Evolutionary conservation across 1,140 invertebrate species (phyloP), one percentile per base, ranked within the genome.

Genomic region (Pectinophora gossypiella): DNA sequence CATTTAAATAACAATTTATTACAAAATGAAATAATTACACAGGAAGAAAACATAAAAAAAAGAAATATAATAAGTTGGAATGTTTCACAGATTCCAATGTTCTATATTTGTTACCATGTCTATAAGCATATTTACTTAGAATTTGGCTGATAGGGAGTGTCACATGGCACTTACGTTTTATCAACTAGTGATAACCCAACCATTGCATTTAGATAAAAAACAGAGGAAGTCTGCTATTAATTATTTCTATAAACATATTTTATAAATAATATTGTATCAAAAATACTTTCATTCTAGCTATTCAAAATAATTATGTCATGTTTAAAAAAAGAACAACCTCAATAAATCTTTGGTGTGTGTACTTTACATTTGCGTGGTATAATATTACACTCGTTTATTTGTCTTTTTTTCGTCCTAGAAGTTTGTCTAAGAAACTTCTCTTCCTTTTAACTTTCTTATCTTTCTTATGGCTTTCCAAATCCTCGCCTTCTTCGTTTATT

Each of bases 341-440:
- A 63, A 61, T 69, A 66, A n/a, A 76, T 86, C 78, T 86, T 86
- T 83, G 79, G 76, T 66, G 68, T 52, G 59, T 64, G 63, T 62
- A 70, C n/a, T n/a, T n/a, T n/a, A n/a, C n/a, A n/a, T n/a, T n/a
- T n/a, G n/a, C n/a, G n/a, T n/a, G n/a, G n/a, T n/a, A n/a, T n/a
- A 64, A 55, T 64, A 67, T 71, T 57, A 54, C 58, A 57, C n/a
- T 32, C 7, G 27, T 32, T 63, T 71, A 64, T 48, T 81, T 72
- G 59, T 84, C 72, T 56, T 83, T 85, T 27, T 87, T 87, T 40
- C 81, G 70, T 27, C 81, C 80, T 49, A 87, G 60, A 32, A 87
- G 68, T 65, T 87, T 87, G 44, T 87, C 79, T 20, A 87, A 46
- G 53, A 87, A 87, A 71, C 84, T 87, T 50, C 84, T 61, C 71